phyloP scores from a whole-genome alignment of 2,888 invertebrate genomes.

The Bugula neritina region DNA sequence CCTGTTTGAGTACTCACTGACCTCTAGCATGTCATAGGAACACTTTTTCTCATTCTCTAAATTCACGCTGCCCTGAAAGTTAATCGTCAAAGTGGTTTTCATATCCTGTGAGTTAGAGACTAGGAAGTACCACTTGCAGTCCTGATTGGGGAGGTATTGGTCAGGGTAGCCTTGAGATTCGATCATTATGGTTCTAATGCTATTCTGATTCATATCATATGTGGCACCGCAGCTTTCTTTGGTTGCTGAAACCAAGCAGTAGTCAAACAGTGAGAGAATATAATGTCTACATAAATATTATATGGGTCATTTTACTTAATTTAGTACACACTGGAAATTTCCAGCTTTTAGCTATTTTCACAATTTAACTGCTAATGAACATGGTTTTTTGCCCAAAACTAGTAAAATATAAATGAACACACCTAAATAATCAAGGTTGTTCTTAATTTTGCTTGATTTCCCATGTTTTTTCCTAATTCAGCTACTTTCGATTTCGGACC shows the following conservation, averaged over 20 bases:
- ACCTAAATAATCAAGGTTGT: neutral
- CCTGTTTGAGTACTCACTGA: no score
- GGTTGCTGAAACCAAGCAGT: neutral
- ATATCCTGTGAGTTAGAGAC: neutral
- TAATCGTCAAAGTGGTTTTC: neutral
- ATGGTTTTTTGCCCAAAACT: no score
- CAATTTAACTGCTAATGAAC: no score
- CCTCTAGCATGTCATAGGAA: neutral
- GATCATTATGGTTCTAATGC: neutral
- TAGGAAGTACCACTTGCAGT: neutral
- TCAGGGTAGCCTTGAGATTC: neutral
- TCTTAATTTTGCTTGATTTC: no score
- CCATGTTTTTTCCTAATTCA: no score
- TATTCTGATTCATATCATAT: neutral
- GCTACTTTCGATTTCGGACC: no score
- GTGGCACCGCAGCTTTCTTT: neutral
- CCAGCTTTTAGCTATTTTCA: no score
- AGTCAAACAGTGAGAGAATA: neutral
- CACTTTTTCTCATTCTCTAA: neutral
- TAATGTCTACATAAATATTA: neutral
- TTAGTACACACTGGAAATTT: no score
- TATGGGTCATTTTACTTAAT: neutral
- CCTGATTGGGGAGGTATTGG: neutral
- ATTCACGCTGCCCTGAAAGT: neutral
- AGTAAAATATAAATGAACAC: no score